A percentile compares a stretch with the other conserved stretches of the same genome.
Evolutionary conservation across 2,888 invertebrate genomes (phyloP).

Genomic region (Shargacucullia verbasci): DNA sequence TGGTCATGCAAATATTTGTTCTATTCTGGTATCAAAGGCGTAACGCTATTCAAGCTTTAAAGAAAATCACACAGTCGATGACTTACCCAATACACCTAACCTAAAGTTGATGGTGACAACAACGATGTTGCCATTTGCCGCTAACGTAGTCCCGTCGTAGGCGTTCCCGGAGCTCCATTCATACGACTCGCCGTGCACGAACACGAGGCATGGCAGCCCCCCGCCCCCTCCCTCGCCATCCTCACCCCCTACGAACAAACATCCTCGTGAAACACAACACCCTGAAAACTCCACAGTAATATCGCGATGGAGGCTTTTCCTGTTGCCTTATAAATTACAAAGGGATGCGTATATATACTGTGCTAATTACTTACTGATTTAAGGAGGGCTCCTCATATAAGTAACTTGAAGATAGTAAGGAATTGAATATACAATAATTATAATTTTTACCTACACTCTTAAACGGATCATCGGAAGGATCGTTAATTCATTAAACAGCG

Average conservation of each 20-base stretch:
- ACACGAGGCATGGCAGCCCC: constrained; percentile 94
- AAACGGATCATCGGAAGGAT: too few species aligned
- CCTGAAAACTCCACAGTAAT: constrained; percentile 26
- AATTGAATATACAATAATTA: background rate
- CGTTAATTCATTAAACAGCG: too few species aligned
- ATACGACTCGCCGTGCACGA: constrained; percentile 98
- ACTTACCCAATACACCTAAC: constrained; percentile 95
- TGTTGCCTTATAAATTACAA: constrained; percentile 18
- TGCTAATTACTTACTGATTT: background rate
- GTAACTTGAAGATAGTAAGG: too few species aligned
- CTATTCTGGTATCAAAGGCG: too few species aligned
- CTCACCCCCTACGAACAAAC: constrained; percentile 67
- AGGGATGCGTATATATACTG: constrained; percentile 15
- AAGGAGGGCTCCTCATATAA: too few species aligned
- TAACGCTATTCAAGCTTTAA: too few species aligned
- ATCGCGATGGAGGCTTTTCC: constrained; percentile 5
- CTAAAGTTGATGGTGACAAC: constrained; percentile 97
- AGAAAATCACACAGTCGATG: background rate
- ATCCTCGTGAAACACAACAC: background rate
- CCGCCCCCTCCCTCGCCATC: constrained; percentile 79
- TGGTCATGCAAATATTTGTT: too few species aligned
- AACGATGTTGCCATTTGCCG: constrained; percentile 96
- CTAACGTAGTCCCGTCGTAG: constrained; percentile 98
- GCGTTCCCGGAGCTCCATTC: constrained; percentile 99
- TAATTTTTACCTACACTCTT: too few species aligned